Evolutionary conservation across 1,140 invertebrate genomes (phyloP), one percentile per base, ranked within the genome.

Genomic region (Oppia nitens): DNA sequence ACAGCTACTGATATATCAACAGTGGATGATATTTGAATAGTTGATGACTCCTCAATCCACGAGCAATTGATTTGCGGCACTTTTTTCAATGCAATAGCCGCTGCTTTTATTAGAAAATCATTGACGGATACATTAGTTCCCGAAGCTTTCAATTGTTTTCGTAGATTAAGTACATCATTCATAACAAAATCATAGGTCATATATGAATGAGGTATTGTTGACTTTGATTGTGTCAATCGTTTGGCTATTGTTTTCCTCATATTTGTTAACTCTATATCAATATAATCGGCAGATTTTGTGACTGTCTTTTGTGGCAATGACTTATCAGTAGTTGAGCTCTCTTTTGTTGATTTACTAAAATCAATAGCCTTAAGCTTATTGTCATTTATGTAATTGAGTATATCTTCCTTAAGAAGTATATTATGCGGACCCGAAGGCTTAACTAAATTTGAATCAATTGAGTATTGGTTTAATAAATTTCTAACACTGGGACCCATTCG

Each of bases 101-200:
- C 71, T 9, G 79, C 76, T 66, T 82, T 82, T 59, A 83, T 78
- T 48, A 82, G 70, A 62, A 83, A 78, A 66, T 82, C 81, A 68
- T 82, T 83, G 1, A 83, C 71, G 3, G 80, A 81, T 17, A 81
- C 67, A 64, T 77, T 77, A 14, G 75, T 64, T 27, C 58, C 58
- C n/a, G 49, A 40, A 21, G 48, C 20, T 50, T 65, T 64, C 27
- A 66, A 59, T 20, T 64, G 48, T 48, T 69, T 64, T 25, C 72
- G 59, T 25, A 71, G 49, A 66, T 68, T 67, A 24, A 78, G 53
- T 21, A 80, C 63, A 26, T 72, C 71, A 65, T 79, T 74, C 26
- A 81, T 69, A 53, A 70, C 67, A 58, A 78, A 74, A 64, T 80
- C 75, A 40, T 75, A 67, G 4, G 73, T 76, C 32, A 78, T 71